phyloP scores from a whole-genome alignment of 2,888 invertebrate genomes.

The Pseudococcus jackbeardsleyi region DNA sequence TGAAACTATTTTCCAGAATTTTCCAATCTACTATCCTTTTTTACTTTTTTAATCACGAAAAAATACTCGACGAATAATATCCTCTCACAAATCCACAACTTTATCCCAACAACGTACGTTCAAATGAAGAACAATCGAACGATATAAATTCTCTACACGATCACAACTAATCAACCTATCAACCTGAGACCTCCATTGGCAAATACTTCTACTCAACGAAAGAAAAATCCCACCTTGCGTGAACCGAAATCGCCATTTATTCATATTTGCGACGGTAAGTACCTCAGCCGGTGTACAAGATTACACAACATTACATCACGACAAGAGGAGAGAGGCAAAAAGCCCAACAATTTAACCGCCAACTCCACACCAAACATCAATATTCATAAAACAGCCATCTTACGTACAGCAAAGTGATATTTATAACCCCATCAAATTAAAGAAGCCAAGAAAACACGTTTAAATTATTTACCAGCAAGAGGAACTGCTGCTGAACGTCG shows the following conservation, averaged over 20 bases:
- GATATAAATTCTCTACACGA: neutral
- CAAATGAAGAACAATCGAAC: neutral
- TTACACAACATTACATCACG: neutral
- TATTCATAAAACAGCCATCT: conserved; percentile 32
- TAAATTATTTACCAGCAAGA: conserved; percentile 41
- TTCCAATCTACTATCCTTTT: neutral
- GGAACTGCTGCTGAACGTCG: neutral
- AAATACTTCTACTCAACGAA: neutral
- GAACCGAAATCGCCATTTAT: neutral
- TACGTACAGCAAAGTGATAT: conserved; percentile 17
- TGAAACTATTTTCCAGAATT: neutral
- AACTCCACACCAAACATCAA: neutral
- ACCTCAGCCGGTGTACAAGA: neutral
- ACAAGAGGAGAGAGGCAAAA: neutral
- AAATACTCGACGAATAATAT: neutral
- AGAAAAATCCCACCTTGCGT: neutral
- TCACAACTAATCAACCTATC: neutral
- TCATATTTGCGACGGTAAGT: neutral
- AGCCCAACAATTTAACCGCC: neutral
- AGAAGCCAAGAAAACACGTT: conserved; percentile 31
- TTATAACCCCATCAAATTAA: conserved; percentile 25
- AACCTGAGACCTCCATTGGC: neutral
- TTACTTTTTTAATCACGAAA: conserved; percentile 5
- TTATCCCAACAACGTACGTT: neutral
- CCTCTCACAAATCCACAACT: neutral